These are phyloP conservation scores for Ceuthmochares aereus DNA, from an alignment of 2,113 vertebrate species.

Conservation along the genomic window DNA sequence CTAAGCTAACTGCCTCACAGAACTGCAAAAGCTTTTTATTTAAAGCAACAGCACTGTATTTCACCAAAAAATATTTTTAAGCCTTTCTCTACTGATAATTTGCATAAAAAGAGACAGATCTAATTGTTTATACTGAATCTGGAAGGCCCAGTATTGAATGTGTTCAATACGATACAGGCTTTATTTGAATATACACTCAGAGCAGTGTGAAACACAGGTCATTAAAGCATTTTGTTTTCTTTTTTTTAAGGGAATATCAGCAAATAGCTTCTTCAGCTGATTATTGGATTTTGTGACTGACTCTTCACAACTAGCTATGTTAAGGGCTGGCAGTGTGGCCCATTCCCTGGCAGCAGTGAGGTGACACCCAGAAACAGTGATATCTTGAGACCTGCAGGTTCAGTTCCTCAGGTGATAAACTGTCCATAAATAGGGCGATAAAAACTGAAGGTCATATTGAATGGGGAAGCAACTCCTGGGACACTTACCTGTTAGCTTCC, in stretches of 20 bases:
- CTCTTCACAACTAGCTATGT: not conserved
- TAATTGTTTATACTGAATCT: constrained; percentile 74
- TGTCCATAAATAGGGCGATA: not conserved
- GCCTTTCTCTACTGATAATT: constrained; percentile 59
- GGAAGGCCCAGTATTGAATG: constrained; percentile 29
- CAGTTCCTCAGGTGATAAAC: not conserved
- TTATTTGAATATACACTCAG: constrained; percentile 64
- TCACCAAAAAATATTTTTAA: constrained; percentile 71
- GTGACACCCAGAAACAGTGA: not conserved
- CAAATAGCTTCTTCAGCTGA: not conserved
- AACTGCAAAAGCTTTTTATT: constrained; percentile 67
- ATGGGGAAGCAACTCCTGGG: not conserved
- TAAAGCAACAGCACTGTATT: constrained; percentile 68
- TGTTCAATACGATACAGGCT: constrained; percentile 38
- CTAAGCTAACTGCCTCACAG: constrained; percentile 58
- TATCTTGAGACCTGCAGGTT: not conserved
- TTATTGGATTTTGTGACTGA: not conserved
- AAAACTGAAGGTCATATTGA: not conserved
- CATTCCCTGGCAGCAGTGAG: not conserved
- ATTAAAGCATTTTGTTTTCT: constrained; percentile 22
- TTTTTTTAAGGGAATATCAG: constrained; percentile 35
- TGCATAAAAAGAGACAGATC: constrained; percentile 52
- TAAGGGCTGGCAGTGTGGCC: not conserved
- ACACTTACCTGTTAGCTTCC: not conserved
- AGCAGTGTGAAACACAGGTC: constrained; percentile 14